Conservation (phyloP, 2,888 invertebrate species). For the Netelia inedita region DNA sequence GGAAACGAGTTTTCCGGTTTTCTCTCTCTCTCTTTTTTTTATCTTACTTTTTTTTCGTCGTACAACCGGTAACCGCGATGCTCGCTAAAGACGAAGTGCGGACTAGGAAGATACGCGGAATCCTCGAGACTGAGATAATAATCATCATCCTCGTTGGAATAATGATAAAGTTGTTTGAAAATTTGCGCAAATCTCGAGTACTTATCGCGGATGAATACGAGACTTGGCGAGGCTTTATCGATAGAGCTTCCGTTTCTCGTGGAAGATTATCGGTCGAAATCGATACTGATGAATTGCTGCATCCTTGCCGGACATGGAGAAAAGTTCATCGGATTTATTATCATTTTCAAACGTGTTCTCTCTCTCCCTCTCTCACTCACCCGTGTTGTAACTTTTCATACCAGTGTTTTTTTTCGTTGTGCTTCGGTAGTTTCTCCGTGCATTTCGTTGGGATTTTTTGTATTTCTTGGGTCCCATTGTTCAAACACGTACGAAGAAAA, state of each 20-base stretch:
- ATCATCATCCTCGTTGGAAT: not conserved
- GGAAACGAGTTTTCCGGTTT: conserved; percentile 59
- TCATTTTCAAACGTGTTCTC: not conserved
- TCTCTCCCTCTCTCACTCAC: not conserved
- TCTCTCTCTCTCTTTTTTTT: conserved; percentile 8
- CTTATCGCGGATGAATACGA: not conserved
- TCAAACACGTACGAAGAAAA: not conserved
- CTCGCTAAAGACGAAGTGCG: not conserved
- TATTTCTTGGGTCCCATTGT: not conserved
- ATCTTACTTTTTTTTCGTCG: conserved; percentile 18
- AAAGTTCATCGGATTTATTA: not conserved
- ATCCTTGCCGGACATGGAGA: not conserved
- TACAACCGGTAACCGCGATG: conserved; percentile 52
- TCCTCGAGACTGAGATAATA: conserved; percentile 20
- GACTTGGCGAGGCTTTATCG: not conserved
- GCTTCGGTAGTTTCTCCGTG: not conserved
- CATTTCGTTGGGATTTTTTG: conserved; percentile 3
- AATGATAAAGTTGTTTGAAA: conserved; percentile 27
- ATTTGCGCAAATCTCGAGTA: conserved; percentile 18
- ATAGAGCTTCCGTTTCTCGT: too few relatives aligned
- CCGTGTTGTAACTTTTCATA: not conserved
- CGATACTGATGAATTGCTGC: not conserved
- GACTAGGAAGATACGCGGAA: conserved; percentile 16
- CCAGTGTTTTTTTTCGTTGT: not conserved
- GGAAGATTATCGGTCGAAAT: too few relatives aligned